Base-by-base conservation (phyloP, 2,888 invertebrate genomes). In the Drosophila villosipedis region DNA sequence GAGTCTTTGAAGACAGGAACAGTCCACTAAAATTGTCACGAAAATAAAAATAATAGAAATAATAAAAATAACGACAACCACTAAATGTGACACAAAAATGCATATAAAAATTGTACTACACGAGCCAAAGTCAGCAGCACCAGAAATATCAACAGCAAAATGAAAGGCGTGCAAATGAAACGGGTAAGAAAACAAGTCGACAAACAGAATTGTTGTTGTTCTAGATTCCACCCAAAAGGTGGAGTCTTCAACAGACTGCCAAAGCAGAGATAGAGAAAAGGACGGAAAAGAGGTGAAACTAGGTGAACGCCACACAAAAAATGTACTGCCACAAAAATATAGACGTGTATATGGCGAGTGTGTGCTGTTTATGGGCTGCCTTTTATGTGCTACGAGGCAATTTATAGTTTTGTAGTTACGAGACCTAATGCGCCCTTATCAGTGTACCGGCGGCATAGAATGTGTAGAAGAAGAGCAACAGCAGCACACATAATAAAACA, bases 41-140 rank as follows among this genome's bases (percentile, higher is more conserved):
- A 73, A 80, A 84, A 84, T 86, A 86, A 85, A 80, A 88, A 85
- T 85, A 85, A 89, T 82, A 86, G 78, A 82, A 57, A 57, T 57
- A 80, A 75, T 84, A 89, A 80, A 84, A 82, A 71, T 78, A 85
- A 80, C 76, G 69, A 71, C 72, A 71, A 68, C 84, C 86, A 78
- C 84, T 79, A 86, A 82, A 87, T 84, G 78, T 80, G 88, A 75
- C 82, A 77, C 73, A 80, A 69, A 82, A 84, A 74, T 84, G 82
- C 76, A 78, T 83, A 85, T 80, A 82, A 80, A 85, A 83, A 69
- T 68, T 70, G 65, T 74, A 70, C 65, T 63, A 77, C 74, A 68
- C 74, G 63, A 69, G 60, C 70, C 39, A 57, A 47, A 58, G 39
- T 53, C 43, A 75, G 35, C 49, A 58, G 28, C 60, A 63, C 50